A percentile compares a stretch with the other conserved stretches of the same genome.
These are phyloP conservation scores for Drosophila nigromelanica DNA, from an alignment of 1,140 invertebrate species.

Conservation along the genomic window DNA sequence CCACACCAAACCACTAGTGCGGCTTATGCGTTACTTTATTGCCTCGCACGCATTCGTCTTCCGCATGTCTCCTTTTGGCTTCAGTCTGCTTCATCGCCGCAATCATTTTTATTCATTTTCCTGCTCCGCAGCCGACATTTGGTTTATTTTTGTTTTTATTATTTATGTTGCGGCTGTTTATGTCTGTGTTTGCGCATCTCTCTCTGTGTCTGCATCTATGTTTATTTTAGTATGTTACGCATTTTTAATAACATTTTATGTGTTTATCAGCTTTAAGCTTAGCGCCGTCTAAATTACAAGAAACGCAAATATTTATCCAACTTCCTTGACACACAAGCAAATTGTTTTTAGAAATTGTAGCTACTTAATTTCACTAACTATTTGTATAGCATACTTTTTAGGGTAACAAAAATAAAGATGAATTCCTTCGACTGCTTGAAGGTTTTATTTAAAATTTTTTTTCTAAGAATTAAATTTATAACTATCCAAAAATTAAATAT, in stretches of 20 bases:
- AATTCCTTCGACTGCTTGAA: no score
- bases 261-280: constrained; percentile 34
- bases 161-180: constrained; percentile 3
- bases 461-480: no score
- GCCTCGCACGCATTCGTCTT: constrained; percentile 28
- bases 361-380: not conserved
- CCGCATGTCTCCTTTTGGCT: constrained; percentile 14
- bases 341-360: not conserved
- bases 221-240: constrained; percentile 24
- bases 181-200: not conserved
- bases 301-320: constrained; percentile 6
- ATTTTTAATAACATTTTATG: constrained; percentile 32
- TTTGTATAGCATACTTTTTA: constrained; percentile 4
- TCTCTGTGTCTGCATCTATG: not conserved
- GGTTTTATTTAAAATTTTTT: no score
- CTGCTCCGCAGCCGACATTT: constrained; percentile 34
- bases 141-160: not conserved
- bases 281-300: constrained; percentile 12
- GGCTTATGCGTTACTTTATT: constrained; percentile 50
- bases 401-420: not conserved
- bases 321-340: not conserved
- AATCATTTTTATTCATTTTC: constrained; percentile 57
- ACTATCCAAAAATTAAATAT: no score
- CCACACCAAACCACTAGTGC: constrained; percentile 2
- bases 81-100: constrained; percentile 23